These are phyloP conservation scores for Equus przewalskii DNA, from an alignment of 2,113 vertebrate genomes.

Conservation along the genomic window DNA sequence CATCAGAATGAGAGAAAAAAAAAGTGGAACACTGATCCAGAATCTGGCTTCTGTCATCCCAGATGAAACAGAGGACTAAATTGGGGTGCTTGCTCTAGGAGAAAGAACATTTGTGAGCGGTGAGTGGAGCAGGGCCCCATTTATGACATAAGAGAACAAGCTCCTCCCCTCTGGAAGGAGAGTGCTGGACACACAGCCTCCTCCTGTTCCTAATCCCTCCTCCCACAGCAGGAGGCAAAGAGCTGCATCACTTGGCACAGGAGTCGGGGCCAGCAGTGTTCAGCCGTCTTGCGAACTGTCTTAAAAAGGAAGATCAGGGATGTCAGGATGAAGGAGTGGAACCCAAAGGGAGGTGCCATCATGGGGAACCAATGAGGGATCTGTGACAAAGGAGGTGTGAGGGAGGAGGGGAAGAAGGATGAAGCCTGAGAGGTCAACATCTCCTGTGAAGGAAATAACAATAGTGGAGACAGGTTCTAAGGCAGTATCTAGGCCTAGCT, in stretches of 20 bases:
- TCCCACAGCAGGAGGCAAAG: constrained; percentile 11
- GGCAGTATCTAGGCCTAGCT: neutral
- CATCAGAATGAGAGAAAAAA: neutral
- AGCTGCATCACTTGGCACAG: neutral
- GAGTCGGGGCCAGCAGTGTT: neutral
- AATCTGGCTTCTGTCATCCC: neutral
- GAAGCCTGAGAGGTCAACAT: constrained; percentile 45
- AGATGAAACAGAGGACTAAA: constrained; percentile 10
- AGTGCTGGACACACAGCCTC: neutral
- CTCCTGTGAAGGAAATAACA: constrained; percentile 5
- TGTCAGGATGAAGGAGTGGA: constrained; percentile 52
- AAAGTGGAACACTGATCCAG: neutral
- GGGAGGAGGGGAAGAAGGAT: neutral
- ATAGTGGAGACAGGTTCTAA: constrained; percentile 18
- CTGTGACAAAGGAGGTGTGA: constrained; percentile 49
- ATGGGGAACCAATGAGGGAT: constrained; percentile 52
- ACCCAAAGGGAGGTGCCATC: constrained; percentile 9
- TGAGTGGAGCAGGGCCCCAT: constrained; percentile 67
- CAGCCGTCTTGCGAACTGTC: constrained; percentile 15
- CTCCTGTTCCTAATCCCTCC: constrained; percentile 15
- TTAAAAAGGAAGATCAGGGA: constrained; percentile 39
- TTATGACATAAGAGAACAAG: constrained; percentile 81
- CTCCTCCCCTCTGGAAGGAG: constrained; percentile 66
- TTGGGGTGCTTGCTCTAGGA: neutral
- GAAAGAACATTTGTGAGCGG: constrained; percentile 6